Evolutionary conservation across 2,888 invertebrate genomes (phyloP).

Genomic region (Philhelius pedissequus): DNA sequence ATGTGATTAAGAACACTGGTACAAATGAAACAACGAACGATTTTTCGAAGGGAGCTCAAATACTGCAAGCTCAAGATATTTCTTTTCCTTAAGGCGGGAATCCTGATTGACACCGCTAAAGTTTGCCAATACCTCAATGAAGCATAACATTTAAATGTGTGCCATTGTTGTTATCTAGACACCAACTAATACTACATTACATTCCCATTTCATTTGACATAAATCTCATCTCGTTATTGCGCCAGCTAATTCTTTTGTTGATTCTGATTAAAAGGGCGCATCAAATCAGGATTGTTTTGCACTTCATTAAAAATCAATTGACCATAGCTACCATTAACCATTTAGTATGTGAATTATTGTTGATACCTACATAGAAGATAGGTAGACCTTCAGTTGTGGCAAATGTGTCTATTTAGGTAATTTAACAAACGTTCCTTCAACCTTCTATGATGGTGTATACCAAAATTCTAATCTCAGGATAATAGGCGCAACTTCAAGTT

Average conservation of each 20-base stretch:
- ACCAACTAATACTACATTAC: background rate
- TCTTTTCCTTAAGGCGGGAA: too few species aligned
- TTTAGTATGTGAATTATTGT: background rate
- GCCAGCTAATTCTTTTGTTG: background rate
- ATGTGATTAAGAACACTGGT: too few species aligned
- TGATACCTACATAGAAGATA: too few species aligned
- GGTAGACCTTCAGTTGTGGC: background rate
- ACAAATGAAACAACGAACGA: too few species aligned
- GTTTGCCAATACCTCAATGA: too few species aligned
- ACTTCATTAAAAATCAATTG: slow-evolving; percentile 22
- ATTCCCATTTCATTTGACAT: background rate
- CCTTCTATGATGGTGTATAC: too few species aligned
- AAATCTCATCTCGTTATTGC: background rate
- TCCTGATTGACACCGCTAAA: too few species aligned
- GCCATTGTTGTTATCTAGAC: too few species aligned
- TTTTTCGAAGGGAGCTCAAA: too few species aligned
- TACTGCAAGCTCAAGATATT: too few species aligned
- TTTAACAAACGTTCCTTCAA: background rate
- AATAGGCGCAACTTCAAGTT: slow-evolving; percentile 16
- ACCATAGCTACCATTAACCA: background rate
- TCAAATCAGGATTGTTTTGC: background rate
- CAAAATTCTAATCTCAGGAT: slow-evolving; percentile 33
- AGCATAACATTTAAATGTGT: too few species aligned
- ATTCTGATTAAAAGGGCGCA: background rate
- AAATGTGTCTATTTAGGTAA: background rate